These are phyloP conservation scores for Teleopsis dalmanni DNA, from an alignment of 1,140 invertebrate species.

Conservation along the genomic window DNA sequence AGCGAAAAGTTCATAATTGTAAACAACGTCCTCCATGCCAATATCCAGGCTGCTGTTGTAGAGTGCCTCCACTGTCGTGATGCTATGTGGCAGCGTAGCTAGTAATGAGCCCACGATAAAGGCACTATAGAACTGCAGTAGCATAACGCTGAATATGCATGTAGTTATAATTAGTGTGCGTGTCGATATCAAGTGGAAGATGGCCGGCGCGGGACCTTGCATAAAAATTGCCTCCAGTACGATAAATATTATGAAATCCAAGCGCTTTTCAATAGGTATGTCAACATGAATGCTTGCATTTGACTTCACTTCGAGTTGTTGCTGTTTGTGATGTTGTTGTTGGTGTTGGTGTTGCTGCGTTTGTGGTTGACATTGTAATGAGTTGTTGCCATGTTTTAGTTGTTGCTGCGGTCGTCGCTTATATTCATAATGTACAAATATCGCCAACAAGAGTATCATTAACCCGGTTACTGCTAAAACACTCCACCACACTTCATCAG, in stretches of 20 bases:
- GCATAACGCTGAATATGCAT: slow-evolving; percentile 49
- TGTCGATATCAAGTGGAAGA: slow-evolving; percentile 26
- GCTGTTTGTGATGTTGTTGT: neutral
- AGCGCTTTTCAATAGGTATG: slow-evolving; percentile 9
- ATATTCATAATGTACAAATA: slow-evolving; percentile 1
- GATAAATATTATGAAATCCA: slow-evolving; percentile 26
- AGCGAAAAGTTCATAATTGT: slow-evolving; percentile 46
- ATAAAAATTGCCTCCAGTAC: slow-evolving; percentile 32
- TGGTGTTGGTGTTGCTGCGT: too few relatives aligned
- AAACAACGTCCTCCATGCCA: slow-evolving; percentile 49
- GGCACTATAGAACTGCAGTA: slow-evolving; percentile 58
- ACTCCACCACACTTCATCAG: slow-evolving; percentile 42
- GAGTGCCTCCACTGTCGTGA: slow-evolving; percentile 49
- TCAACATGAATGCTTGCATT: slow-evolving; percentile 7
- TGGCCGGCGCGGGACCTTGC: slow-evolving; percentile 26
- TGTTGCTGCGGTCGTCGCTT: slow-evolving; percentile 6
- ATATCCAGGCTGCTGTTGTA: slow-evolving; percentile 48
- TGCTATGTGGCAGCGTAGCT: slow-evolving; percentile 49
- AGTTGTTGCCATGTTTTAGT: too few relatives aligned
- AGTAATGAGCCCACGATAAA: slow-evolving; percentile 57
- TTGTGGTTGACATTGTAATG: too few relatives aligned
- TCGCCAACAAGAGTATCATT: slow-evolving; percentile 2
- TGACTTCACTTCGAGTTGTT: neutral
- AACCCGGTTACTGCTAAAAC: slow-evolving; percentile 14
- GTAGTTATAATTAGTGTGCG: slow-evolving; percentile 44